These are phyloP conservation scores for Orthosia gracilis DNA, from an alignment of 2,888 invertebrate genomes.

Conservation along the genomic window DNA sequence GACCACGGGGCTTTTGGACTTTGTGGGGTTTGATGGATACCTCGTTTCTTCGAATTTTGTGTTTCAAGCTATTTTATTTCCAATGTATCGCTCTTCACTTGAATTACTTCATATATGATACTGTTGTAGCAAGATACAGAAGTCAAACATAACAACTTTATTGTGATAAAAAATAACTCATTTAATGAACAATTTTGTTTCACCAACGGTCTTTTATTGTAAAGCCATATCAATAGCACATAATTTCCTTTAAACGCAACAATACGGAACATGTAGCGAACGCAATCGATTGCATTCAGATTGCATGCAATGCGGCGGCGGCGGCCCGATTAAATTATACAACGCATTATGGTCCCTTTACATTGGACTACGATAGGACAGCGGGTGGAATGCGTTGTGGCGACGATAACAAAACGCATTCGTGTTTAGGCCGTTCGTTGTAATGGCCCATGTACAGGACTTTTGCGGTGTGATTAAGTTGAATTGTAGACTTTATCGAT, in stretches of 20 bases:
- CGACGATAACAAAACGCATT: not conserved
- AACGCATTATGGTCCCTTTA: slow-evolving; percentile 55
- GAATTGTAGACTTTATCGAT: not conserved
- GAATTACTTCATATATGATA: no score
- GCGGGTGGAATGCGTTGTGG: not conserved
- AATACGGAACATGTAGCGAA: slow-evolving; percentile 63
- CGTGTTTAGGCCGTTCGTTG: not conserved
- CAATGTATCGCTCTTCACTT: no score
- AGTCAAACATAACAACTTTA: no score
- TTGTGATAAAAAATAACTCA: no score
- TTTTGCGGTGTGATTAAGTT: not conserved
- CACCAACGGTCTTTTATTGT: not conserved
- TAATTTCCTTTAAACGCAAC: slow-evolving; percentile 22
- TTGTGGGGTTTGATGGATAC: no score
- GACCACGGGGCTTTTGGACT: no score
- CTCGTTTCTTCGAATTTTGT: no score
- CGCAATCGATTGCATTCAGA: slow-evolving; percentile 76
- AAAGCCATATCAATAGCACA: not conserved
- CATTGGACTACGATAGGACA: not conserved
- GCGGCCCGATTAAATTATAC: slow-evolving; percentile 79
- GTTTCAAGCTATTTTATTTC: no score
- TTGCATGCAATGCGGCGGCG: slow-evolving; percentile 77
- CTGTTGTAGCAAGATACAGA: no score
- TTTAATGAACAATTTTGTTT: not conserved
- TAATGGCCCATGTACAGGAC: not conserved